These are phyloP conservation scores for Ischnus inquisitorius DNA, from an alignment of 2,888 invertebrate genomes.

Conservation along the genomic window DNA sequence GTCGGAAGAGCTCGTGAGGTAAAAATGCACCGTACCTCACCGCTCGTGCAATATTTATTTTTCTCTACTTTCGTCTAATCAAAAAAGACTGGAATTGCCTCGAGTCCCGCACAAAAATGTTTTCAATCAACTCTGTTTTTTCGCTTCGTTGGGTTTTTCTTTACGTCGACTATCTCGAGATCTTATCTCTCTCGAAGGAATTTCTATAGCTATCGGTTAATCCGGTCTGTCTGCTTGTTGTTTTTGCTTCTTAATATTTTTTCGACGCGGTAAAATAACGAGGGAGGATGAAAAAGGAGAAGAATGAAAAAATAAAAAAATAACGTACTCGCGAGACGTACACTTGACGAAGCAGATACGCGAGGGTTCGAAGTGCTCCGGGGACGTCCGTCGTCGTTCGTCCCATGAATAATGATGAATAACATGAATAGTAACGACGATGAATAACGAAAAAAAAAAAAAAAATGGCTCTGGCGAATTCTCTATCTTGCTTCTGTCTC, in stretches of 20 bases:
- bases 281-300: conserved; percentile 18
- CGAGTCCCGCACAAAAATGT: neutral
- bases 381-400: conserved; percentile 56
- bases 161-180: neutral
- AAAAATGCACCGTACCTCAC: conserved; percentile 34
- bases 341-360: conserved; percentile 54
- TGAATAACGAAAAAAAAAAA: conserved; percentile 56
- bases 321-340: conserved; percentile 43
- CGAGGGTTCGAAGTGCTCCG: conserved; percentile 49
- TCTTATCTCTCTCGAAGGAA: neutral
- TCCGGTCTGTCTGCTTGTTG: neutral
- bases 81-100: neutral
- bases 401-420: conserved; percentile 70
- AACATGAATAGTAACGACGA: conserved; percentile 69
- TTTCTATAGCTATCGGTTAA: neutral
- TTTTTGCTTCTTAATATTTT: neutral
- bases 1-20: conserved; percentile 80
- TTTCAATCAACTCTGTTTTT: neutral
- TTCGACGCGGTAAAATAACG: conserved; percentile 26
- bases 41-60: neutral
- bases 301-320: conserved; percentile 27
- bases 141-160: no score
- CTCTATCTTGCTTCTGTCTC: conserved; percentile 15
- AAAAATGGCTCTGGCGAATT: conserved; percentile 51
- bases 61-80: neutral